A percentile compares a stretch with the other conserved stretches of the same genome.
phyloP scores from a whole-genome alignment of 2,113 vertebrate species.

The Sylvilagus bachmani region DNA sequence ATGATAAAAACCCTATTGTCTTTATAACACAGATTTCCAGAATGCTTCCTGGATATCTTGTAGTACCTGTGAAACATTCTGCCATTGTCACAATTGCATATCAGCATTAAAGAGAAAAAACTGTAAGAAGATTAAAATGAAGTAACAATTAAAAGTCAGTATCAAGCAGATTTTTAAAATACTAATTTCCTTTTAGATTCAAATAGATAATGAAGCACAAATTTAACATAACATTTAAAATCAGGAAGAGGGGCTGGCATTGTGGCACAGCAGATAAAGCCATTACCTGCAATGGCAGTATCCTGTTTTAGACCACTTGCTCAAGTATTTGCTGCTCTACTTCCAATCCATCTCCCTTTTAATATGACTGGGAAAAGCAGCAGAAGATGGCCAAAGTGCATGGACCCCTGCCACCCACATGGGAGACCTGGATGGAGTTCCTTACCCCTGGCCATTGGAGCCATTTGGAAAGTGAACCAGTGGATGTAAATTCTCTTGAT shows the following conservation, averaged over 20 bases:
- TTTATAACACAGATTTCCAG: slow-evolving; percentile 19
- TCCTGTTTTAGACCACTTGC: too few relatives aligned
- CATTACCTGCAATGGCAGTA: too few relatives aligned
- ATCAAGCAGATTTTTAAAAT: background rate
- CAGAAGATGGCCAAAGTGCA: too few relatives aligned
- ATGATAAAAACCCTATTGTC: background rate
- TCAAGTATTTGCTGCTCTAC: too few relatives aligned
- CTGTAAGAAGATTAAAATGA: background rate
- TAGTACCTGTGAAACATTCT: background rate
- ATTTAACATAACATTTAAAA: slow-evolving; percentile 49
- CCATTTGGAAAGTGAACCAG: too few relatives aligned
- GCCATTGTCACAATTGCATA: background rate
- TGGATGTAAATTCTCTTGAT: too few relatives aligned
- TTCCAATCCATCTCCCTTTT: too few relatives aligned
- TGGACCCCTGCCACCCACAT: too few relatives aligned
- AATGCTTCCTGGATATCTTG: background rate
- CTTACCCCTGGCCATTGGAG: too few relatives aligned
- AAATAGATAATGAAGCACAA: slow-evolving; percentile 20
- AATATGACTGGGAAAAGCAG: too few relatives aligned
- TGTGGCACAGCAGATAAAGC: too few relatives aligned
- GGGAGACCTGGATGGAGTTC: too few relatives aligned
- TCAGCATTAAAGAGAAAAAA: background rate
- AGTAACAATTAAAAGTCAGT: background rate
- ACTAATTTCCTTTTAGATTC: slow-evolving; percentile 33
- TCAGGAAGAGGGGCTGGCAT: background rate